A percentile compares a stretch with the other conserved stretches of the same genome.
phyloP scores from a whole-genome alignment of 2,888 invertebrate species.

The Pachycephus smyrnensis region DNA sequence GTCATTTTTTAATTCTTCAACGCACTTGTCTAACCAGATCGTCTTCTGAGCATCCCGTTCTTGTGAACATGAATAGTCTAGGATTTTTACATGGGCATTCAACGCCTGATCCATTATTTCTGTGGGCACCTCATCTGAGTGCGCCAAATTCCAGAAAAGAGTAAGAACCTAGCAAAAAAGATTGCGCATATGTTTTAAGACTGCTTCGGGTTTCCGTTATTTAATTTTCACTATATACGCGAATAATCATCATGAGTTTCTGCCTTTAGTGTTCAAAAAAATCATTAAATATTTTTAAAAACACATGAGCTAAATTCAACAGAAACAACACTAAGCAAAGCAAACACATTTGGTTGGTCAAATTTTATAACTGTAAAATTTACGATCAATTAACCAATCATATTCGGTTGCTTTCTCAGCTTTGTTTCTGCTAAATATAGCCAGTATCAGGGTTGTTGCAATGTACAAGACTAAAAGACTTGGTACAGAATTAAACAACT shows the following conservation, averaged over 20 bases:
- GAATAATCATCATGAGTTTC: no score
- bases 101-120: slow-evolving; percentile 98
- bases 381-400: background rate
- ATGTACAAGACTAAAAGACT: background rate
- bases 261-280: no score
- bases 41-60: slow-evolving; percentile 97
- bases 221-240: background rate
- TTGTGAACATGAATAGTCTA: slow-evolving; percentile 98
- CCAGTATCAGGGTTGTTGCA: background rate
- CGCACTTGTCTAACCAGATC: slow-evolving; percentile 94
- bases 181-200: slow-evolving; percentile 4
- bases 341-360: background rate
- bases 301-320: background rate
- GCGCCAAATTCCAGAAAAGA: slow-evolving; percentile 96
- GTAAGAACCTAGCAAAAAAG: slow-evolving; percentile 77
- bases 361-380: background rate
- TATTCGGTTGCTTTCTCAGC: background rate
- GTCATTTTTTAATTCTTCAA: slow-evolving; percentile 90
- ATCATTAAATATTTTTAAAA: no score
- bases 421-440: background rate
- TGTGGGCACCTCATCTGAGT: slow-evolving; percentile 94
- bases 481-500: background rate
- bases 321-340: background rate
- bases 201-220: background rate
- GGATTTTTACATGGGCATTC: slow-evolving; percentile 94